A percentile compares a stretch with the other conserved stretches of the same genome.
Evolutionary conservation across 2,888 invertebrate genomes (phyloP).

Genomic region (Steromphala cineraria): DNA sequence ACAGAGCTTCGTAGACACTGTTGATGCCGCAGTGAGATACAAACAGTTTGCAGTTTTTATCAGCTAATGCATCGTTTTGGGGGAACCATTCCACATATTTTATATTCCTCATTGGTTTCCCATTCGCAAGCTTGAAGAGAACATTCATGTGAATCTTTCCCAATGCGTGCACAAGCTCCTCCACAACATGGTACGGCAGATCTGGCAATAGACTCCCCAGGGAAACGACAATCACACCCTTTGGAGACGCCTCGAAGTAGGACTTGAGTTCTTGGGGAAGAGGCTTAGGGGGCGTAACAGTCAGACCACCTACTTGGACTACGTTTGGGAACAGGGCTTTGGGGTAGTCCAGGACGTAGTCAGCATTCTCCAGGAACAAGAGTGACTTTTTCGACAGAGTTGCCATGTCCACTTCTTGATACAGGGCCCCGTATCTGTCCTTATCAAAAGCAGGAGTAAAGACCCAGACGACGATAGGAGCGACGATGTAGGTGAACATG

Average conservation of each 20-base stretch:
- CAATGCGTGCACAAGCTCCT: neutral
- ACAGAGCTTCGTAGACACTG: conserved; percentile 45
- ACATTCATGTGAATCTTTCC: neutral
- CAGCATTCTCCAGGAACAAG: conserved; percentile 22
- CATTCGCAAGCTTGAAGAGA: conserved; percentile 13
- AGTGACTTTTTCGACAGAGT: neutral
- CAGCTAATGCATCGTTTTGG: conserved; percentile 40
- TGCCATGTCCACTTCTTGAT: neutral
- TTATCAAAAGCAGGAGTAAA: neutral
- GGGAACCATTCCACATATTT: conserved; percentile 36
- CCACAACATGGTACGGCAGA: neutral
- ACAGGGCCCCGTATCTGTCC: neutral
- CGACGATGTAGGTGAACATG: neutral
- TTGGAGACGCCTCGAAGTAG: conserved; percentile 30
- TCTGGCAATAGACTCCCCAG: conserved; percentile 32
- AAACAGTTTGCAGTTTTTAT: conserved; percentile 37
- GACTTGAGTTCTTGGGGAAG: conserved; percentile 32
- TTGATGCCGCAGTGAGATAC: conserved; percentile 48
- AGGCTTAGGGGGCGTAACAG: conserved; percentile 30
- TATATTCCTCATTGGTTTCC: conserved; percentile 22
- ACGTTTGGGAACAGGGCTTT: conserved; percentile 38
- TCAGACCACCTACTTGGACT: conserved; percentile 41
- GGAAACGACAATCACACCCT: conserved; percentile 46
- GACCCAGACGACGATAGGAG: neutral
- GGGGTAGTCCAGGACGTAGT: conserved; percentile 38